These are phyloP conservation scores for Chironomus striatipennis DNA, from an alignment of 1,140 invertebrate species.

Conservation along the genomic window DNA sequence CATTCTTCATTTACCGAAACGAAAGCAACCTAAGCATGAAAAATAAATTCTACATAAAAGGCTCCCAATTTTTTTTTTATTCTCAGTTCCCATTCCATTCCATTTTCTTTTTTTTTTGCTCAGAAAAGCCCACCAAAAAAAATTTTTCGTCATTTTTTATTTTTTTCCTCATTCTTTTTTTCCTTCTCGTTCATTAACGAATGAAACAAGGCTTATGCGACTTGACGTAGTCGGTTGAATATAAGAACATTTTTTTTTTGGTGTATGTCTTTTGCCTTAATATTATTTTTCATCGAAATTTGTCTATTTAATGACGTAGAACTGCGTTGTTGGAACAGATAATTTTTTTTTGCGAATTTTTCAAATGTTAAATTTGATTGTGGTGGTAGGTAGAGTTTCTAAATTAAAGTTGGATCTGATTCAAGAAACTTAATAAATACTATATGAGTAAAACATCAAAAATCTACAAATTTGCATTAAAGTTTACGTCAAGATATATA, in stretches of 20 bases:
- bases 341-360: no score
- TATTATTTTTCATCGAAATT: no score
- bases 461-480: no score
- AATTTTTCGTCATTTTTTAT: constrained; percentile 23
- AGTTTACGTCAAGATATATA: no score
- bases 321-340: no score
- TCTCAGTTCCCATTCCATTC: background rate
- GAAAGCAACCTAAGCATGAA: constrained; percentile 18
- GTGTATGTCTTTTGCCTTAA: background rate
- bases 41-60: constrained; percentile 23
- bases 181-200: constrained; percentile 13
- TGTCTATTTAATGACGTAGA: no score
- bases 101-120: background rate
- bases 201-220: background rate
- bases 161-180: background rate
- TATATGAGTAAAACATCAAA: no score
- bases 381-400: no score
- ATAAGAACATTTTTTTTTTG: background rate
- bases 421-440: no score
- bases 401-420: no score
- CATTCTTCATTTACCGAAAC: background rate
- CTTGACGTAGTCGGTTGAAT: background rate
- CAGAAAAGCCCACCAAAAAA: constrained; percentile 4
- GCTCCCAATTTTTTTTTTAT: constrained; percentile 19
- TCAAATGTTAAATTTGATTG: no score